Conservation (phyloP, 2,113 vertebrate species). For the Antennarius striatus region DNA sequence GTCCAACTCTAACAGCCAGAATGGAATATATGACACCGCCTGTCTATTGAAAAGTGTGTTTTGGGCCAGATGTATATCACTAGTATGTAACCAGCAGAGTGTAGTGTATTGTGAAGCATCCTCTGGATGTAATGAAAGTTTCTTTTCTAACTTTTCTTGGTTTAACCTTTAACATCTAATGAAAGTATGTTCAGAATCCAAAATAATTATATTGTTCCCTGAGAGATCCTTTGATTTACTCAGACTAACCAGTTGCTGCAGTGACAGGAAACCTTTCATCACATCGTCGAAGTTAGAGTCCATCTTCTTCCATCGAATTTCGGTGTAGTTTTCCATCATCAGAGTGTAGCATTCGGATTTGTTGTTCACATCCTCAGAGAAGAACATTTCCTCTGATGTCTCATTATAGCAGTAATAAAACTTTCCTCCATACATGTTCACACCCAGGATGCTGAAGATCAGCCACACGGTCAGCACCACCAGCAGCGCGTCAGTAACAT, state of each 20-base stretch:
- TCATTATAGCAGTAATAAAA: constrained; percentile 86
- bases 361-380: constrained; percentile 75
- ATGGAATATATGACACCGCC: too few species aligned
- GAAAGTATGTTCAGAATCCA: too few species aligned
- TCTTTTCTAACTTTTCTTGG: too few species aligned
- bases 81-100: too few species aligned
- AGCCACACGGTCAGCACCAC: constrained; percentile 91
- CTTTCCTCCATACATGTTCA: constrained; percentile 90
- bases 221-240: neutral
- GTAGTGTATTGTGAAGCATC: too few species aligned
- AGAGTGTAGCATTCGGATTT: constrained; percentile 78
- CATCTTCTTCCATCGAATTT: constrained; percentile 83
- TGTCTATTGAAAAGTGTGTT: too few species aligned
- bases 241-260: constrained; percentile 88
- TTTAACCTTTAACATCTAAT: too few species aligned
- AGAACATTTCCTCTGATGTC: constrained; percentile 73
- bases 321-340: rapidly evolving
- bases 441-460: constrained; percentile 91
- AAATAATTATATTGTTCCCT: too few species aligned
- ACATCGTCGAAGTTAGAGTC: constrained; percentile 90
- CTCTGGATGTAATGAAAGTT: too few species aligned
- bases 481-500: constrained; percentile 86
- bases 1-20: too few species aligned
- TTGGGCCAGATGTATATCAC: too few species aligned
- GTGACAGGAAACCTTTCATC: constrained; percentile 85